phyloP scores from a whole-genome alignment of 1,140 invertebrate genomes.

The Maconellicoccus hirsutus region DNA sequence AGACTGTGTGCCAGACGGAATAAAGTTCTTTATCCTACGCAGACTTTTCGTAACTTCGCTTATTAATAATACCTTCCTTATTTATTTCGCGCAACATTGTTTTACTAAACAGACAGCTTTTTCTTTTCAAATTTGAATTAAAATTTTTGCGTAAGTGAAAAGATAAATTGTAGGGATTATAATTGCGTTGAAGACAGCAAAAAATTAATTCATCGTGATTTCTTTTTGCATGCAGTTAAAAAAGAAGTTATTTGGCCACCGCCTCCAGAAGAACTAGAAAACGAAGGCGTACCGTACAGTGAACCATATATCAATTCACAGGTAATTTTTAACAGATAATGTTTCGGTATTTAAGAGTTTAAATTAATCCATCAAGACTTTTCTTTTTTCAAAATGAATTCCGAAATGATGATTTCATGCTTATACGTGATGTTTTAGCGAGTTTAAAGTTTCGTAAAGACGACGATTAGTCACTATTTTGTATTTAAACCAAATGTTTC shows the following conservation, averaged over 20 bases:
- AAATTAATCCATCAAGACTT: too few species aligned
- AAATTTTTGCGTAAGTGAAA: not conserved
- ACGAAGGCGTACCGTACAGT: not conserved
- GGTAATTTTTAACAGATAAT: not conserved
- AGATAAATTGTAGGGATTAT: not conserved
- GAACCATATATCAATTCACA: not conserved
- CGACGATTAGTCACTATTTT: too few species aligned
- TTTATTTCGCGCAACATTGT: not conserved
- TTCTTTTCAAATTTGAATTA: not conserved
- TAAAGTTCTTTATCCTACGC: not conserved
- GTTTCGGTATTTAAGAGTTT: too few species aligned
- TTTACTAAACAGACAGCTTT: not conserved
- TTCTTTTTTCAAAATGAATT: too few species aligned
- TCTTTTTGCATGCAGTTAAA: not conserved
- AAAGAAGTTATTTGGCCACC: slow-evolving; percentile 15
- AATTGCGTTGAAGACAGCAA: not conserved
- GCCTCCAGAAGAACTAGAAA: not conserved
- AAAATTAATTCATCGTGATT: not conserved
- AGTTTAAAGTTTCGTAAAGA: too few species aligned
- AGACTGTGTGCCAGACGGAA: not conserved
- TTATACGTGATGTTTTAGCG: too few species aligned
- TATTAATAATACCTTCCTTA: not conserved
- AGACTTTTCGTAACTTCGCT: not conserved
- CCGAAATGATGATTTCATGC: too few species aligned
- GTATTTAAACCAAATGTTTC: too few species aligned